phyloP scores from a whole-genome alignment of 2,888 invertebrate species.

The Gryllus longicercus region DNA sequence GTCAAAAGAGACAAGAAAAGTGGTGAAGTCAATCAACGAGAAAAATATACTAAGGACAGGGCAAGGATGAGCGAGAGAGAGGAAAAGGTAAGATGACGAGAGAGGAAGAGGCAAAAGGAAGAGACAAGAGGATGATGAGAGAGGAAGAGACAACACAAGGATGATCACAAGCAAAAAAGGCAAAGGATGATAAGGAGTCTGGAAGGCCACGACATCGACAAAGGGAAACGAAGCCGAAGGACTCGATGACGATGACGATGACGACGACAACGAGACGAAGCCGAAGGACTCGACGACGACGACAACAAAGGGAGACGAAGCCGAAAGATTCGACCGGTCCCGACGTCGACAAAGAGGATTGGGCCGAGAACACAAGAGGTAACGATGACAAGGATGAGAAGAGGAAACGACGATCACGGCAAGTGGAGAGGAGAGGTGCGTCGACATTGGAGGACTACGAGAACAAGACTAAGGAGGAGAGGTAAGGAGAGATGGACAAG shows the following conservation, averaged over 20 bases:
- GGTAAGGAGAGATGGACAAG: too few relatives aligned
- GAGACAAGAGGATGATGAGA: neutral
- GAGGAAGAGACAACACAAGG: conserved; percentile 1
- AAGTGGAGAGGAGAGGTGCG: neutral
- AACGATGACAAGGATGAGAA: neutral
- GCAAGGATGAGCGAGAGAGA: neutral
- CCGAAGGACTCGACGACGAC: neutral
- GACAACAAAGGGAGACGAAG: neutral
- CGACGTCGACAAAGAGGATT: too few relatives aligned
- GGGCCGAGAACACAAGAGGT: too few relatives aligned
- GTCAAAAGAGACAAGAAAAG: neutral
- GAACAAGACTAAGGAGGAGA: too few relatives aligned
- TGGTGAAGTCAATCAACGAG: neutral
- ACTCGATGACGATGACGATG: neutral
- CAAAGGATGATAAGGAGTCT: neutral
- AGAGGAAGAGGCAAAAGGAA: neutral
- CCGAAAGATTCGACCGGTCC: too few relatives aligned
- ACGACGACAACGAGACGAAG: neutral
- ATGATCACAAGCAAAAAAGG: neutral
- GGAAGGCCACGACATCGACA: neutral
- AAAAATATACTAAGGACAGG: neutral
- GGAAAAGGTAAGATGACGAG: neutral
- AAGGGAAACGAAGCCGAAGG: neutral
- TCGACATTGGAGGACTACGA: too few relatives aligned
- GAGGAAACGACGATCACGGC: neutral